Base-by-base conservation (phyloP, 2,888 invertebrate species). In the Cloeon dipterum region DNA sequence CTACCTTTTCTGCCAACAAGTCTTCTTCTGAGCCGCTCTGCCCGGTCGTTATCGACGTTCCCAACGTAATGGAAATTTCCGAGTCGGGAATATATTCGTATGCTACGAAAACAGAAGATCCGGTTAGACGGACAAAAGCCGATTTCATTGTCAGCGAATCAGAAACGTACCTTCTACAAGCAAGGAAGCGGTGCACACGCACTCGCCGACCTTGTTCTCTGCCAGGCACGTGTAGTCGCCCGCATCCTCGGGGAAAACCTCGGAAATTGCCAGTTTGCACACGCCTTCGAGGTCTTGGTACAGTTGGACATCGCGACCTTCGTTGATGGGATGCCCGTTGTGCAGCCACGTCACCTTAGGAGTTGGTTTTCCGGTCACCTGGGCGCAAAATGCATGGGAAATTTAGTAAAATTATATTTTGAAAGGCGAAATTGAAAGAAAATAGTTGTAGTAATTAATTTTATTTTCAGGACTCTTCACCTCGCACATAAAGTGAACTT, bases 41-140 rank as follows among this genome's bases (percentile, higher is more conserved):
- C 26, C 59, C 63, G 40, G 71, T 70, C 45, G 66, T 61, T 23
- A 58, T 47, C 4, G 58, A 59, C 14, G 57, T 55, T 36, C 54
- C 57, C 18, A 55, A 45, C 25, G 55, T 52, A 32, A 55, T 55
- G 11, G 68, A 64, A 43, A 77, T 73, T 62, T 81, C 81, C 46
- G 77, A 78, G 59, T 82, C 81, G 44, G 85, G 79, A 43, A 85
- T 68, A 58, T 89, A 91, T 65, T 91, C 91, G 57, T 82, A 89
- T 32, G 88, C 88, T 86, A 59, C 40, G 66, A 63, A 40, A 26
- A 11, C 14, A 32, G 11, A 37, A 23, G 18, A 19, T 17, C 19
- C 33, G n/a, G n/a, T n/a, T 26, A 26, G 4, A 14, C n/a, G 3
- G 3, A 4, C 26, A 14, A 3, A 26, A 11, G 26, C 13, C 16